Evolutionary conservation across 2,888 invertebrate species (phyloP).

Genomic region (Nemotelus nigrinus): DNA sequence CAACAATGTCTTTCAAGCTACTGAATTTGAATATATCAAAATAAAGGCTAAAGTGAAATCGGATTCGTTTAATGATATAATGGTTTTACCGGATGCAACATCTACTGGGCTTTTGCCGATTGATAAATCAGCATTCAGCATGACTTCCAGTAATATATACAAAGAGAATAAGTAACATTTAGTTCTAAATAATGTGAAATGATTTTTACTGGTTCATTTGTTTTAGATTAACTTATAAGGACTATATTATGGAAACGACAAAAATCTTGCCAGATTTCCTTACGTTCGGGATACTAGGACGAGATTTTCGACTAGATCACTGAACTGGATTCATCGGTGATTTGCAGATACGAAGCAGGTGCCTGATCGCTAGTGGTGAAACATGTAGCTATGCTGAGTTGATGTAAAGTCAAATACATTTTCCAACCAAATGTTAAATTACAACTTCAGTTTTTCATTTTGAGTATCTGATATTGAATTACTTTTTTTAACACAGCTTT

Average conservation of each 20-base stretch:
- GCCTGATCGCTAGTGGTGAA: no score
- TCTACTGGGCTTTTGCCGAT: conserved; percentile 67
- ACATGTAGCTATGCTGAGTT: no score
- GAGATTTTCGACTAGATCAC: conserved; percentile 64
- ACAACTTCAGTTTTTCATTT: no score
- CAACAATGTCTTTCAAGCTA: conserved; percentile 26
- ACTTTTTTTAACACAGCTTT: no score
- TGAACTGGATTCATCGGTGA: neutral
- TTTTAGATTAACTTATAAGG: conserved; percentile 25
- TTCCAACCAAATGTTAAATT: no score
- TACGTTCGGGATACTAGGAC: conserved; percentile 67
- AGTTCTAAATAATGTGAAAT: neutral
- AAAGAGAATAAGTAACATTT: conserved; percentile 32
- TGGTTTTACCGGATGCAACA: conserved; percentile 64
- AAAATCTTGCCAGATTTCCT: conserved; percentile 58
- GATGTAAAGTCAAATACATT: no score
- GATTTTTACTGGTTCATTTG: neutral
- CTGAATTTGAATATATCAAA: conserved; percentile 45
- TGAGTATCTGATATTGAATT: no score
- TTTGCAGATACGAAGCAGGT: no score
- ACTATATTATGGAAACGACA: conserved; percentile 48
- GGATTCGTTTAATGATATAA: conserved; percentile 31
- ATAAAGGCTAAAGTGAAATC: conserved; percentile 21
- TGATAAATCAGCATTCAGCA: conserved; percentile 60
- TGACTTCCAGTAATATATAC: conserved; percentile 48